These are phyloP conservation scores for Brachypteracias leptosomus DNA, from an alignment of 2,113 vertebrate genomes.

Conservation along the genomic window DNA sequence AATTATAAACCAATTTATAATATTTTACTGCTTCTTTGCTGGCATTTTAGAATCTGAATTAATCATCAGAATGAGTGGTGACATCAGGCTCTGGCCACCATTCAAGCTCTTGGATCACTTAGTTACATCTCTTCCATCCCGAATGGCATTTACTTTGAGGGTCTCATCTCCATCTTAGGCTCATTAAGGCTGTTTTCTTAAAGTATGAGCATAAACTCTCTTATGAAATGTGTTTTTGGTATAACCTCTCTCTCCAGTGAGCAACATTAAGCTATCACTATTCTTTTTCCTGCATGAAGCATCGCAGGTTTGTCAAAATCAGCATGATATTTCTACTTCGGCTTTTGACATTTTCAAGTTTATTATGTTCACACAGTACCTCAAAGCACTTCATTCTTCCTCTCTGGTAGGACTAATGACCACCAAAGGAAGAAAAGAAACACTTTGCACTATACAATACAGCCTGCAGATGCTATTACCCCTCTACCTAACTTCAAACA, in stretches of 20 bases:
- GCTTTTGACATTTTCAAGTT: constrained; percentile 27
- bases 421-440: not conserved
- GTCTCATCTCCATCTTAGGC: not conserved
- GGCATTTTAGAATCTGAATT: not conserved
- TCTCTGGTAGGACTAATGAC: not conserved
- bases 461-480: not conserved
- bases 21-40: not conserved
- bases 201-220: not conserved
- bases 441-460: not conserved
- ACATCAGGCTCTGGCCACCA: not conserved
- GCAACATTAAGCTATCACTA: not conserved
- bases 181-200: not conserved
- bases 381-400: not conserved
- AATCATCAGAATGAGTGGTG: not conserved
- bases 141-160: not conserved
- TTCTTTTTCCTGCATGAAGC: not conserved
- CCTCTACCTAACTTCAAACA: not conserved
- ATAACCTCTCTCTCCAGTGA: not conserved
- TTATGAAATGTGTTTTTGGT: not conserved
- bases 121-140: fast-evolving
- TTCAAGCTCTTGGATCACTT: not conserved
- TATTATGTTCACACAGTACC: not conserved
- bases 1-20: not conserved
- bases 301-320: not conserved
- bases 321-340: not conserved